Evolutionary conservation across 2,113 vertebrate genomes (phyloP).

Genomic region (Daboia siamensis): DNA sequence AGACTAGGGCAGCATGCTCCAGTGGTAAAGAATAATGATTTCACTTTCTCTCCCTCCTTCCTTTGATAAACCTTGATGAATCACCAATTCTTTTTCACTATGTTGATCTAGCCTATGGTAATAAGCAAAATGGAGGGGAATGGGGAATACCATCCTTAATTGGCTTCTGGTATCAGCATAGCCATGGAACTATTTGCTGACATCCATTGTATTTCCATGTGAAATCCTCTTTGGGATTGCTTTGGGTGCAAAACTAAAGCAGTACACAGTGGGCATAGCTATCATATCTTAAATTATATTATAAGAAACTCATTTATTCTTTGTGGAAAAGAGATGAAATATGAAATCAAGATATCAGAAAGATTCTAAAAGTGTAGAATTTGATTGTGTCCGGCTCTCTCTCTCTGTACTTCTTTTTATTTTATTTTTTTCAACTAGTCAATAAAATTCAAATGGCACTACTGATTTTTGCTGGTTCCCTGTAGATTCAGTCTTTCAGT

Average conservation of each 20-base stretch:
- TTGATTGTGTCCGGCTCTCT: not conserved
- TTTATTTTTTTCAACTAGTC: not conserved
- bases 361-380: not conserved
- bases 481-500: not conserved
- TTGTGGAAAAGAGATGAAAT: not conserved
- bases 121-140: not conserved
- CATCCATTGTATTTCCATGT: not conserved
- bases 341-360: not conserved
- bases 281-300: not conserved
- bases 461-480: not conserved
- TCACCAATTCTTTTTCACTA: not conserved
- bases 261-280: not conserved
- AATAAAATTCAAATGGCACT: not conserved
- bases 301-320: not conserved
- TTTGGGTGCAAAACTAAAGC: not conserved
- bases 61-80: not conserved
- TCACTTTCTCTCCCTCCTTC: no score
- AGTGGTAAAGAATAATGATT: not conserved
- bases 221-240: not conserved
- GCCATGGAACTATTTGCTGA: not conserved
- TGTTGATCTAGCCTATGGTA: not conserved
- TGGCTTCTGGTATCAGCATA: not conserved
- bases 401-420: not conserved
- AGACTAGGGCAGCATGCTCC: not conserved
- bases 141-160: not conserved